phyloP scores from a whole-genome alignment of 2,888 invertebrate species.

The Gymnosoma rotundatum region DNA sequence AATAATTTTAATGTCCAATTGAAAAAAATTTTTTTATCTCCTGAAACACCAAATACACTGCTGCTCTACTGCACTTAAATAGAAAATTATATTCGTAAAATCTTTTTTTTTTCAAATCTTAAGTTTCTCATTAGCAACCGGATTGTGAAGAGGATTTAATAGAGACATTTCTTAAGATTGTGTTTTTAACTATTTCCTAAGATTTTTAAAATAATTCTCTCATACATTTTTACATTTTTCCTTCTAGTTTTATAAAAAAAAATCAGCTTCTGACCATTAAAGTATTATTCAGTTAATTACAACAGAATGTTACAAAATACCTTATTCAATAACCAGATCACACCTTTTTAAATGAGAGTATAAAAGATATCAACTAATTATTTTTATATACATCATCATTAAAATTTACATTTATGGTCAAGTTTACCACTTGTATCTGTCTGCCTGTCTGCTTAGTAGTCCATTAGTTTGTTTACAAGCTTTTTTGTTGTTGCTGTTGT shows the following conservation, averaged over 20 bases:
- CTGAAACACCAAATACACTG: not conserved
- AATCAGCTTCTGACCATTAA: conserved; percentile 61
- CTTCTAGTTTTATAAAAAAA: not conserved
- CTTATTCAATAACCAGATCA: conserved; percentile 68
- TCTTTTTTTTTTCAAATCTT: not conserved
- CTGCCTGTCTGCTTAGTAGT: not conserved
- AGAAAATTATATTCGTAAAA: no score
- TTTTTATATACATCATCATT: conserved; percentile 62
- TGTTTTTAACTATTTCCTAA: conserved; percentile 21
- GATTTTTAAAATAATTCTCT: conserved; percentile 39
- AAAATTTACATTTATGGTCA: conserved; percentile 69
- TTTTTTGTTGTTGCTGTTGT: not conserved
- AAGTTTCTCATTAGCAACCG: conserved; percentile 17
- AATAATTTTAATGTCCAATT: no score
- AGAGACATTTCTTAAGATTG: not conserved
- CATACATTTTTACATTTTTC: conserved; percentile 5
- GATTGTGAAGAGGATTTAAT: conserved; percentile 51
- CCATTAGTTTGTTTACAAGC: not conserved
- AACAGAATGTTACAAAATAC: conserved; percentile 46
- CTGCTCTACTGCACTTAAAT: no score
- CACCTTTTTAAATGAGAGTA: conserved; percentile 58
- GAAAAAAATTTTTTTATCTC: no score
- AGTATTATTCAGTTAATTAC: conserved; percentile 54
- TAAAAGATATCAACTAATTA: conserved; percentile 27
- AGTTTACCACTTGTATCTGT: conserved; percentile 37